These are phyloP conservation scores for Acleris sparsana DNA, from an alignment of 2,888 invertebrate genomes.

Conservation along the genomic window DNA sequence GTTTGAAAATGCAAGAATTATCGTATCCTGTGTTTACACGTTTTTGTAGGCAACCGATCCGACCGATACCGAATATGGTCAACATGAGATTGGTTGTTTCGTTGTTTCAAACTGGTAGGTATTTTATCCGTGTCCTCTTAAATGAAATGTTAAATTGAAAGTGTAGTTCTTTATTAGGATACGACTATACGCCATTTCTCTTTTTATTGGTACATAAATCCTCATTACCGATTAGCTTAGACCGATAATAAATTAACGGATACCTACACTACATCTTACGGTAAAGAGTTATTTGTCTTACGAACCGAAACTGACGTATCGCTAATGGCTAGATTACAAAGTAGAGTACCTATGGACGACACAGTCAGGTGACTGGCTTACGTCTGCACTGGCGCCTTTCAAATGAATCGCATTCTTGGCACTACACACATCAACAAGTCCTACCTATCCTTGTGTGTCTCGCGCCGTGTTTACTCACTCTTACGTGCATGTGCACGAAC, in stretches of 20 bases:
- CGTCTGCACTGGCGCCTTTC: constrained; percentile 63
- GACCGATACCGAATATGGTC: too few species aligned
- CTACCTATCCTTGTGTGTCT: constrained; percentile 53
- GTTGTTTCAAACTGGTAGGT: too few species aligned
- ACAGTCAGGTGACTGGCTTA: constrained; percentile 72
- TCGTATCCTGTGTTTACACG: too few species aligned
- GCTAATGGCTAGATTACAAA: constrained; percentile 39
- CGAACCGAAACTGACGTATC: constrained; percentile 38
- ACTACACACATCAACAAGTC: constrained; percentile 45
- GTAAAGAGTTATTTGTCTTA: background rate
- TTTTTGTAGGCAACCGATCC: too few species aligned
- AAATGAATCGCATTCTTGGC: constrained; percentile 70
- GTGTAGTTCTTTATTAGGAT: background rate
- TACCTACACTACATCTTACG: background rate
- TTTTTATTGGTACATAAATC: constrained; percentile 51
- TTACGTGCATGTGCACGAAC: constrained; percentile 64
- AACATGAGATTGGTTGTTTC: too few species aligned
- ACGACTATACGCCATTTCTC: constrained; percentile 45
- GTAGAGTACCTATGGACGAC: constrained; percentile 40
- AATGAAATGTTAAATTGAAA: background rate
- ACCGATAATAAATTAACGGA: background rate
- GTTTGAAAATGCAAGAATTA: too few species aligned
- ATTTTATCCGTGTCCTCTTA: too few species aligned
- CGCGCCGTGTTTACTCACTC: constrained; percentile 54
- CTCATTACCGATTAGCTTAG: too few species aligned